phyloP scores from a whole-genome alignment of 2,888 invertebrate genomes.

The Nomada lathburiana region DNA sequence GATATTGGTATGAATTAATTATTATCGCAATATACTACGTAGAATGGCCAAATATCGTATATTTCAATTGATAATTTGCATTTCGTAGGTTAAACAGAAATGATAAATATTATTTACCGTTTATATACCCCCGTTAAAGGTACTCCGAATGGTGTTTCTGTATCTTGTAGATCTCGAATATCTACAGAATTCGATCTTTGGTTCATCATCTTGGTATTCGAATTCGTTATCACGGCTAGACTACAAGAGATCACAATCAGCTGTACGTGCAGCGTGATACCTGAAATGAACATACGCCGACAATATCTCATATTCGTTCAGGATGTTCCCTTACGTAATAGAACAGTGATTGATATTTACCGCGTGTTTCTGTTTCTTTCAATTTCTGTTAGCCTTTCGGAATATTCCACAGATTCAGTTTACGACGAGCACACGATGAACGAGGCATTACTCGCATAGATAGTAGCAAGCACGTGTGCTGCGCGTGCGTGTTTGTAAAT shows the following conservation, averaged over 20 bases:
- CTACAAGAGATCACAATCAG: conserved; percentile 20
- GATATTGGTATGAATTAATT: not conserved
- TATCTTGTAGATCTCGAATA: conserved; percentile 76
- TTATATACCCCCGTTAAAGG: conserved; percentile 78
- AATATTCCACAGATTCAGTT: conserved; percentile 16
- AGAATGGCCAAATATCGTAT: not conserved
- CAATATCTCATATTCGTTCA: conserved; percentile 12
- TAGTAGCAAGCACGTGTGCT: conserved; percentile 21
- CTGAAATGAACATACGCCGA: conserved; percentile 22
- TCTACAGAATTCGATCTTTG: conserved; percentile 73
- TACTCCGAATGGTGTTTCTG: conserved; percentile 74
- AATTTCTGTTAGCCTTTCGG: conserved; percentile 2
- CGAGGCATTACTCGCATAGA: conserved; percentile 3
- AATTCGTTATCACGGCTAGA: conserved; percentile 5
- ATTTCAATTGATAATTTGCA: not conserved
- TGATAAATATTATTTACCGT: conserved; percentile 68
- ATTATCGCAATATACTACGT: not conserved
- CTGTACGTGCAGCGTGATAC: conserved; percentile 8
- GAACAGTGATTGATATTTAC: conserved; percentile 18
- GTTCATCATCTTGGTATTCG: conserved; percentile 58
- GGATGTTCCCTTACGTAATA: conserved; percentile 32
- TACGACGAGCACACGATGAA: not conserved
- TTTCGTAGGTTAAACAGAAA: conserved; percentile 35
- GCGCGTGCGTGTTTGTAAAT: conserved; percentile 37
- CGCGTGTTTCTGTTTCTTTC: not conserved